Evolutionary conservation across 2,113 vertebrate genomes (phyloP).

Genomic region (Periophthalmodon schlosseri): DNA sequence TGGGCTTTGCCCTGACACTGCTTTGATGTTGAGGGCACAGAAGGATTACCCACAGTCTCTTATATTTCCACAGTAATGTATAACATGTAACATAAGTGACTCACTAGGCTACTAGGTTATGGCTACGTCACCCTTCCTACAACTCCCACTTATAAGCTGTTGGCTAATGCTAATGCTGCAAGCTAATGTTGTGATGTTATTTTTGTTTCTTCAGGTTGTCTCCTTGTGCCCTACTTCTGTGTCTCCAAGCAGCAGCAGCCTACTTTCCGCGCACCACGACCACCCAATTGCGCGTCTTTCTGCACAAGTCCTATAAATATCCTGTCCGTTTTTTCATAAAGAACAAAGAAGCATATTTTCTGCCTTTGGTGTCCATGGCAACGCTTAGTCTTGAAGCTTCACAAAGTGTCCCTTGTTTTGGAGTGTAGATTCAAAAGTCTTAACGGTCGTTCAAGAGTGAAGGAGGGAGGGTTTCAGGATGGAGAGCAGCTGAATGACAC

Average conservation of each 20-base stretch:
- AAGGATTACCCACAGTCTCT: conserved; percentile 13
- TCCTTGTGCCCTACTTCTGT: conserved; percentile 36
- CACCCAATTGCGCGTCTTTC: conserved; percentile 33
- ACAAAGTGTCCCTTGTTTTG: conserved; percentile 52
- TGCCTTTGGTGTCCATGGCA: conserved; percentile 65
- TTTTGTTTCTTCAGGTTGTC: conserved; percentile 25
- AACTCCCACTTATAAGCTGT: conserved; percentile 61
- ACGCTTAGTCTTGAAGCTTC: conserved; percentile 40
- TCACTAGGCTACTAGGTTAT: conserved; percentile 42
- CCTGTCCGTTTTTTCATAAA: conserved; percentile 31
- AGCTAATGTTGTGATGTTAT: conserved; percentile 18
- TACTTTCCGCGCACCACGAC: conserved; percentile 15
- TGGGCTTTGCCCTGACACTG: background rate
- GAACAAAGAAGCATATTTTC: conserved; percentile 40
- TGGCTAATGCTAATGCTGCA: background rate
- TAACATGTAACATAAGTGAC: conserved; percentile 26
- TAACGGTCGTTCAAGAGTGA: background rate
- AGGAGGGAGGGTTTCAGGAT: background rate
- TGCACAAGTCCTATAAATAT: conserved; percentile 51
- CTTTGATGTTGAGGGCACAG: background rate
- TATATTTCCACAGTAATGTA: conserved; percentile 26
- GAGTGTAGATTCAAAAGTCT: conserved; percentile 22
- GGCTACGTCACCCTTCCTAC: conserved; percentile 49
- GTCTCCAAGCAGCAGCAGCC: conserved; percentile 1
- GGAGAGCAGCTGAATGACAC: conserved; percentile 16